phyloP scores from a whole-genome alignment of 2,113 vertebrate species.

The Vanacampus margaritifer region DNA sequence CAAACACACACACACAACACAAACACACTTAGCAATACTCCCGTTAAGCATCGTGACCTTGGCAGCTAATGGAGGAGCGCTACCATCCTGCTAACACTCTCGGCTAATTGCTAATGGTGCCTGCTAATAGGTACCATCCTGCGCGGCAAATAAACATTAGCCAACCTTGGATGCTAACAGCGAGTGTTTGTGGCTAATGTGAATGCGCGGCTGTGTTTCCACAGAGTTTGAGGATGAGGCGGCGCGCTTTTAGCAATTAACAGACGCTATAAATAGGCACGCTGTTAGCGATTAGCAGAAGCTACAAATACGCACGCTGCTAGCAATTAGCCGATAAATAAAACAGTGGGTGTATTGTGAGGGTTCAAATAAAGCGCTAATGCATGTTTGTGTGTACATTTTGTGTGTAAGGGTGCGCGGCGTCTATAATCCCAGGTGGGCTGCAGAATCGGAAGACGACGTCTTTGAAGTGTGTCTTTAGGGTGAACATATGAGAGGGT shows the following conservation, averaged over 20 bases:
- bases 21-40: not conserved
- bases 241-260: conserved; percentile 5
- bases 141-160: not conserved
- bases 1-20: conserved; percentile 1
- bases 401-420: not conserved
- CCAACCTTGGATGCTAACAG: not conserved
- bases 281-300: not conserved
- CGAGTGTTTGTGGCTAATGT: not conserved
- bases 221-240: not conserved
- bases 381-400: not conserved
- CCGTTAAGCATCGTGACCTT: not conserved
- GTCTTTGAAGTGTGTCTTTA: conserved; percentile 6
- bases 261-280: not conserved
- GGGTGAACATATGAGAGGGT: not conserved
- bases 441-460: conserved; percentile 43
- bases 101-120: not conserved
- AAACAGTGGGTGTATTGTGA: not conserved
- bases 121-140: not conserved
- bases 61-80: not conserved
- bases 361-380: not conserved
- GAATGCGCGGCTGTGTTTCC: not conserved
- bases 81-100: not conserved
- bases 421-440: conserved; percentile 60
- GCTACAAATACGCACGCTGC: not conserved
- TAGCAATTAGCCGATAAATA: not conserved